Base-by-base conservation (phyloP, 2,888 invertebrate species). In the Drosophila antonietae region DNA sequence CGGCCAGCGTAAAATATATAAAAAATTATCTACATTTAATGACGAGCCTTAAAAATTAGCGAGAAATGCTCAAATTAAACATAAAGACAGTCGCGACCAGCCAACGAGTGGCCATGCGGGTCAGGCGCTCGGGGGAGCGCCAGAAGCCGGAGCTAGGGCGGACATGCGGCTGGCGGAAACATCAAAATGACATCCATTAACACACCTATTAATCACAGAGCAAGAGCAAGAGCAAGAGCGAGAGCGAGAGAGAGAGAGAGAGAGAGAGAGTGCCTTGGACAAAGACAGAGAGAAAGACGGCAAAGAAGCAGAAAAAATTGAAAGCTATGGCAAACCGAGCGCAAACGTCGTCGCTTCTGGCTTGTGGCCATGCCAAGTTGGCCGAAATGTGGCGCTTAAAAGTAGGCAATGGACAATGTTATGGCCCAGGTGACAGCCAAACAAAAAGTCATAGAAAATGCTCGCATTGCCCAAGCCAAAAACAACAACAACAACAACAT, bases 111-210 rank as follows among this genome's bases (percentile, higher is more conserved):
- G 10, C 20, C 43, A 28, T 14, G 33, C 39, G 49, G 33, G 58
- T 53, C 37, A 58, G 39, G 10, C 23, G 14, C 46, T 55, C 23
- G 10, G 37, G 23, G 35, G 31, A n/a, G 14, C 15, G 35, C 4
- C 33, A 28, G 12, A 37, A 20, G 35, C 7, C 20, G 41, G 10
- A 43, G 57, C 31, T 41, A 61, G 53, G 57, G 35, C 66, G 79
- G 87, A 80, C 84, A 84, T 81, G 85, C 89, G 88, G 82, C 85
- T 82, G 75, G 81, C 83, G 89, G 87, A 91, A 88, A 90, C 86
- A 88, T 86, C 85, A 83, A 90, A 91, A 91, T 91, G 91, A 91
- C 91, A 91, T 90, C 91, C 91, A 91, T 91, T 91, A 91, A 89
- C 91, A 91, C 91, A 89, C 89, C 91, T 91, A 91, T 91, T 91